Evolutionary conservation across 2,113 vertebrate species (phyloP), one percentile per base, ranked within the genome.

Genomic region (Dicentrarchus labrax): DNA sequence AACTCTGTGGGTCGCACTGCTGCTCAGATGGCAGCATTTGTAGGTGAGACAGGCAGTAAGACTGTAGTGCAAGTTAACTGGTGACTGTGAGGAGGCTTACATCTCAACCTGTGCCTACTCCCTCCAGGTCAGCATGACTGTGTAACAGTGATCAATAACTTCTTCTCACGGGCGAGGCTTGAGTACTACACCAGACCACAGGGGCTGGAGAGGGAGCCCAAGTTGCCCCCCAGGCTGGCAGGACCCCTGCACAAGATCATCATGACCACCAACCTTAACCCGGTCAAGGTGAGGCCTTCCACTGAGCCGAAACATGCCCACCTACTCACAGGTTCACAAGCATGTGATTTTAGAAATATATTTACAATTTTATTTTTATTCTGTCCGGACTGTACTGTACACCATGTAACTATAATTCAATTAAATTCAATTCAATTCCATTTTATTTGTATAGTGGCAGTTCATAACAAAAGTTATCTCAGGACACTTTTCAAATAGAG

Each of bases 1-100:
- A 99, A 99, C 84, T 99, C 98, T 0, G 97, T 99, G 5, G 97
- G 98, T 64, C 96, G 98, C 71, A 98, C 98, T 21, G 98, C 98
- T 24, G 97, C 98, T 90, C 98, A 99, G 91, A 99, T 99, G 98
- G 97, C 98, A 74, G 98, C 98, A 30, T 99, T 99, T 88, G 98
- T 98, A 39, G 98, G 97, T 99, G 93, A 78, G 86, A 54, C 61
- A 22, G 22, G 30, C 43, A 41, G 30, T 30, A 0, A 38, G 21
- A 22, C 39, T 36, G 30, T 30, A 30, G 30, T 30, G 17, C 0
- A 47, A 2, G 2, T 36, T n/a, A 17, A n/a, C 21, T 9, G 6
- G 11, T 59, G 13, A 13, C 10, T 11, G 6, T 1, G 2, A 13
- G 4, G 19, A 11, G 2, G 22, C 9, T 38, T 8, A 30, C 17